Percentiles rank a stretch among this genome's conserved stretches.
These are phyloP conservation scores for Neolamprologus falcicula DNA, from an alignment of 2,113 vertebrate species.

Conservation along the genomic window DNA sequence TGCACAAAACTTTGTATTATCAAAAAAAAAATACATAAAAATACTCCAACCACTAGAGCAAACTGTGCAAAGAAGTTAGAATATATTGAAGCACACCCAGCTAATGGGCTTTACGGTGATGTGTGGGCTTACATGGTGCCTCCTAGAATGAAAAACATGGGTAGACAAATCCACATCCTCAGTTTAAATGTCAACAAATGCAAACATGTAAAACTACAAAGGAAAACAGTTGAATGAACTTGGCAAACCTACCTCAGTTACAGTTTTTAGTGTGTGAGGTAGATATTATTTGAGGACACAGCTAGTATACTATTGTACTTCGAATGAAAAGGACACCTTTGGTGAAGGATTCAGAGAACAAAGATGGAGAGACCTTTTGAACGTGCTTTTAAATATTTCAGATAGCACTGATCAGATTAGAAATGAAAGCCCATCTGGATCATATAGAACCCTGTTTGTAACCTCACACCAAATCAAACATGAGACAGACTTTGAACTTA, in stretches of 20 bases:
- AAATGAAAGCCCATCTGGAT: not conserved
- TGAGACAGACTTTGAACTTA: slow-evolving; percentile 41
- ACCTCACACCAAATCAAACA: slow-evolving; percentile 47
- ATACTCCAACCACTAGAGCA: not conserved
- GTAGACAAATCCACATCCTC: not conserved
- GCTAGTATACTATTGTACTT: not conserved
- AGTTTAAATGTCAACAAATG: not conserved
- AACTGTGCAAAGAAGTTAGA: not conserved
- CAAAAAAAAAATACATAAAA: not conserved
- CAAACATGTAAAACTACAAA: not conserved
- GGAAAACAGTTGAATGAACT: not conserved
- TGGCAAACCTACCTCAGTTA: not conserved
- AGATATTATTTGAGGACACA: not conserved
- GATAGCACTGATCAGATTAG: slow-evolving; percentile 28
- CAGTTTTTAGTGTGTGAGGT: not conserved
- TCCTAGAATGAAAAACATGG: not conserved
- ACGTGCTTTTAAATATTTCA: slow-evolving; percentile 41
- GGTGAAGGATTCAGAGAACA: slow-evolving; percentile 7
- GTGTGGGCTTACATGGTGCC: not conserved
- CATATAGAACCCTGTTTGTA: slow-evolving; percentile 28
- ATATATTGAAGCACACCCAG: not conserved
- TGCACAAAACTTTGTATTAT: not conserved
- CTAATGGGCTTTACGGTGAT: not conserved
- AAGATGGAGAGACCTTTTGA: slow-evolving; percentile 31
- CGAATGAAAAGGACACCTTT: not conserved